Evolutionary conservation across 2,888 invertebrate species (phyloP).

Genomic region (Lochmaea capreae): DNA sequence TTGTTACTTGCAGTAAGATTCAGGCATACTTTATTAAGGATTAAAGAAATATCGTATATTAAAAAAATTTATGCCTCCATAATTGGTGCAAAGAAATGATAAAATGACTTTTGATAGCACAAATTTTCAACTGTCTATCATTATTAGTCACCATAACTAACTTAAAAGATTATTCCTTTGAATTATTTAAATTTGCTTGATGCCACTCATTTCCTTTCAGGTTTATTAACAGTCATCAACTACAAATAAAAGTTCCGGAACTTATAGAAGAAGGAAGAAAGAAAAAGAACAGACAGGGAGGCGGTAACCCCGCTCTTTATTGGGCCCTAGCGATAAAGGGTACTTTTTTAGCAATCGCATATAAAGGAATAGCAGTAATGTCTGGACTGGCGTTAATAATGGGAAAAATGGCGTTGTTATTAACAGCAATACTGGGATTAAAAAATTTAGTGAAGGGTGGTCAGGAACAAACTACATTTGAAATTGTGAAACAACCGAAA

Average conservation of each 20-base stretch:
- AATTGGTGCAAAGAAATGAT: too few relatives aligned
- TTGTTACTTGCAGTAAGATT: too few relatives aligned
- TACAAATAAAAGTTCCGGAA: constrained; percentile 59
- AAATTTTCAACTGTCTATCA: neutral
- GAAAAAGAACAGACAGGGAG: constrained; percentile 21
- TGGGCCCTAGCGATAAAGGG: constrained; percentile 79
- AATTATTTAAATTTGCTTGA: neutral
- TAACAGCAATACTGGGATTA: constrained; percentile 82
- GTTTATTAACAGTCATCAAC: constrained; percentile 72
- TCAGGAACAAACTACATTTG: constrained; percentile 84
- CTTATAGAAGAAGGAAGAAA: constrained; percentile 62
- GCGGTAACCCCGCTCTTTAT: constrained; percentile 70
- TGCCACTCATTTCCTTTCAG: constrained; percentile 51
- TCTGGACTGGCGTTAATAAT: constrained; percentile 85
- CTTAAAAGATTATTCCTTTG: too few relatives aligned
- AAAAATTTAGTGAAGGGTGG: constrained; percentile 80
- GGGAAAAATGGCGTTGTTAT: constrained; percentile 84
- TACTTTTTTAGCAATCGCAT: constrained; percentile 79
- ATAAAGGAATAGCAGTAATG: constrained; percentile 78
- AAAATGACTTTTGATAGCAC: too few relatives aligned
- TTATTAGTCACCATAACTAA: neutral
- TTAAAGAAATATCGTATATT: too few relatives aligned
- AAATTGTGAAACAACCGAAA: constrained; percentile 88
- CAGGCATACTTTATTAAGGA: too few relatives aligned
- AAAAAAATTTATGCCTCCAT: too few relatives aligned